phyloP scores from a whole-genome alignment of 1,140 invertebrate species.

The Oedothorax gibbosus region DNA sequence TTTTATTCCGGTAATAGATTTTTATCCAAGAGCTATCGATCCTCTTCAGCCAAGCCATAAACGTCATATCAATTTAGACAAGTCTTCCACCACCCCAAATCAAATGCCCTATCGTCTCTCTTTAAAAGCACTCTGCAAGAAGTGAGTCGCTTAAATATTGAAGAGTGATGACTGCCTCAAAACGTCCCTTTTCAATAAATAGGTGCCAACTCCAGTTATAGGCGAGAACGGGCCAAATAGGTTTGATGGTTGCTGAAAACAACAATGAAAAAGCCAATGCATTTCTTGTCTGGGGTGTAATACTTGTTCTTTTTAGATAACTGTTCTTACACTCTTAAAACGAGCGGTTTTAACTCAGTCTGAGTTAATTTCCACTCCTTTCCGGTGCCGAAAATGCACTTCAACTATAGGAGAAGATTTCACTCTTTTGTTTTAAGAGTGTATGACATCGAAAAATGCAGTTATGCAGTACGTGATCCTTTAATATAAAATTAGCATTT shows the following conservation, averaged over 20 bases:
- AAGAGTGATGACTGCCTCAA: background rate
- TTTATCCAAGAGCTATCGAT: background rate
- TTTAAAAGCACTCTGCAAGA: no score
- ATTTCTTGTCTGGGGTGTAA: background rate
- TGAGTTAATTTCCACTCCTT: no score
- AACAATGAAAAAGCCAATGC: conserved; percentile 26
- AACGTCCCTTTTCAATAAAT: conserved; percentile 22
- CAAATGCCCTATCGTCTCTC: background rate
- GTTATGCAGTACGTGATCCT: no score
- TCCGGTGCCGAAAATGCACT: no score
- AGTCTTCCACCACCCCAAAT: background rate
- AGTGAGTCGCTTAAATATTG: conserved; percentile 2
- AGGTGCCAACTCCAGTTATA: conserved; percentile 34
- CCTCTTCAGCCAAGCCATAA: background rate
- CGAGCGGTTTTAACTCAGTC: no score
- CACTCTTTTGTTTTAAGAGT: no score
- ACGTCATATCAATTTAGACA: background rate
- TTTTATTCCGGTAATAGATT: no score
- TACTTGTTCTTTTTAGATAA: no score
- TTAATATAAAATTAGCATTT: no score
- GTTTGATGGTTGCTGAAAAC: conserved; percentile 12
- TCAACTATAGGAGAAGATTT: no score
- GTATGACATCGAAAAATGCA: no score
- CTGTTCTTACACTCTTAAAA: no score
- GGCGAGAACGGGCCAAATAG: background rate